A percentile compares a stretch with the other conserved stretches of the same genome.
These are phyloP conservation scores for Natrix natrix DNA, from an alignment of 2,797 vertebrate genomes.

Conservation along the genomic window DNA sequence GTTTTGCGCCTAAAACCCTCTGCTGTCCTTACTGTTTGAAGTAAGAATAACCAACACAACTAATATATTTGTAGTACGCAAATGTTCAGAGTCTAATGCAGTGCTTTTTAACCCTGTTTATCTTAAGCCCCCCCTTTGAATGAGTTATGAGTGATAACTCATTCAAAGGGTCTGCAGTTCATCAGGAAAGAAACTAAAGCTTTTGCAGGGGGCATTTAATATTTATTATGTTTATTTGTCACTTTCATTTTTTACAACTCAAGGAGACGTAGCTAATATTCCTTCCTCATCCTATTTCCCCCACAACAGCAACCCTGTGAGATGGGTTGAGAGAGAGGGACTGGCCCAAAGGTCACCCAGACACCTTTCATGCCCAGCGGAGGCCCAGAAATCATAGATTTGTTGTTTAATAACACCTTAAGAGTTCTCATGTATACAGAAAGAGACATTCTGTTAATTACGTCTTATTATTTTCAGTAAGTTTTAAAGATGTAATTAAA, in stretches of 20 bases:
- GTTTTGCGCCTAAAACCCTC: not conserved
- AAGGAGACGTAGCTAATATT: not conserved
- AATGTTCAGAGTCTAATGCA: not conserved
- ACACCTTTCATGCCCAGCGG: not conserved
- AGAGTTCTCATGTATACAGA: not conserved
- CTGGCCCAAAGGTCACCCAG: not conserved
- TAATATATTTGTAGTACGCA: not conserved
- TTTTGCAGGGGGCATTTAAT: not conserved
- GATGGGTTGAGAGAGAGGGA: not conserved
- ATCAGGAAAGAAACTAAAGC: not conserved
- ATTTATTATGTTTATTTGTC: not conserved
- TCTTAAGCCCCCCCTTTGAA: not conserved
- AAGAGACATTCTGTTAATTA: not conserved
- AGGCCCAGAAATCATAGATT: not conserved
- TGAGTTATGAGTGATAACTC: not conserved
- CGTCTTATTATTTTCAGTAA: not conserved
- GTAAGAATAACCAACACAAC: not conserved
- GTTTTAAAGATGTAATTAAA: not conserved
- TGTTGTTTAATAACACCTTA: not conserved
- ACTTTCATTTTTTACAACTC: not conserved
- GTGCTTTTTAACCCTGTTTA: not conserved
- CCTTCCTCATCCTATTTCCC: not conserved
- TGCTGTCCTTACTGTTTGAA: not conserved
- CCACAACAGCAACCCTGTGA: not conserved
- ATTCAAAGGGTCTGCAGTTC: not conserved